Conservation (phyloP, 2,797 vertebrate species). For the Lepilemur septentrionalis region DNA sequence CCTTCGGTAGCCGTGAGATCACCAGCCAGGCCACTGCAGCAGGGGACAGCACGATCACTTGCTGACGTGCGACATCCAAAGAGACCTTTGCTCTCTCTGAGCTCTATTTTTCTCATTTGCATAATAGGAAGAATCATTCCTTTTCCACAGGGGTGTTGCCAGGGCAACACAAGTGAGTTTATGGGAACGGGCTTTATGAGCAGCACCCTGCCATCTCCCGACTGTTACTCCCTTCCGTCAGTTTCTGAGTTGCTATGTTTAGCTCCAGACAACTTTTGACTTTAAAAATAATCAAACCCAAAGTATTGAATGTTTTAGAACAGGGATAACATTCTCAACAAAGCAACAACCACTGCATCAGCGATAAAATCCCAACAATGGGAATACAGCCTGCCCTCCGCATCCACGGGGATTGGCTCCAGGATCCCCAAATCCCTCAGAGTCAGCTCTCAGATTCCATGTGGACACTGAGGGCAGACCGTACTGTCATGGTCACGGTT, state of each 20-base stretch:
- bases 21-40: accelerated
- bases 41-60: not conserved
- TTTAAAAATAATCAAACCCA: not conserved
- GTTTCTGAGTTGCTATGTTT: not conserved
- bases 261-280: not conserved
- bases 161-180: not conserved
- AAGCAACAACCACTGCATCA: not conserved
- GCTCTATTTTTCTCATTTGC: not conserved
- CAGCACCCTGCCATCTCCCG: too few relatives aligned
- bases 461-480: not conserved
- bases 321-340: not conserved
- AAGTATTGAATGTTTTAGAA: not conserved
- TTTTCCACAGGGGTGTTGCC: not conserved
- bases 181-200: not conserved
- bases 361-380: not conserved
- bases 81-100: not conserved
- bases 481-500: accelerated
- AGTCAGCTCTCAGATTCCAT: not conserved
- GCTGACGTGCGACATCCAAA: too few relatives aligned
- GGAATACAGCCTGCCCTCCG: not conserved
- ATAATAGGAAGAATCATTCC: not conserved
- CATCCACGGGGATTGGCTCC: not conserved
- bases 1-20: accelerated
- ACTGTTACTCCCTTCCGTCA: accelerated
- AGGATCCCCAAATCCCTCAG: not conserved